These are phyloP conservation scores for Trichopria drosophilae DNA, from an alignment of 2,888 invertebrate genomes.

Conservation along the genomic window DNA sequence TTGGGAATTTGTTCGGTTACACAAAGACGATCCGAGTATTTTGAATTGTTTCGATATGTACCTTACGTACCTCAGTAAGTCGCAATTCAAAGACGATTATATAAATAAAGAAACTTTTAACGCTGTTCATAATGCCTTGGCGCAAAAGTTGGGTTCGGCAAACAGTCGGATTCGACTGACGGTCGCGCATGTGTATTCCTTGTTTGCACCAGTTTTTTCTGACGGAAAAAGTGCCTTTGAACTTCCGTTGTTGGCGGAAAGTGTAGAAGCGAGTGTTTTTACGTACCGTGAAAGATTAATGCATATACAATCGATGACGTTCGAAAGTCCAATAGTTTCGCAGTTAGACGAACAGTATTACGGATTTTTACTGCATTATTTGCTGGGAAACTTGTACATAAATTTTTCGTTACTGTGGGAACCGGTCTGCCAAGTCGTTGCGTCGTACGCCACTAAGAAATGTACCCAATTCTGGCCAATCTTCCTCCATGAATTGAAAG, in stretches of 20 bases:
- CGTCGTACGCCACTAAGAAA: conserved; percentile 67
- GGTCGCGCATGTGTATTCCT: conserved; percentile 73
- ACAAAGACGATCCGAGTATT: conserved; percentile 41
- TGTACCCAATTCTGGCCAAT: conserved; percentile 73
- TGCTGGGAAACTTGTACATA: conserved; percentile 80
- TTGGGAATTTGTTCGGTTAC: conserved; percentile 37
- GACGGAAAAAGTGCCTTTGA: conserved; percentile 40
- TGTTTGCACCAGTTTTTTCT: conserved; percentile 64
- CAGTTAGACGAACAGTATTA: conserved; percentile 64
- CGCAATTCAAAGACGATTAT: conserved; percentile 34
- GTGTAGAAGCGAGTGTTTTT: conserved; percentile 71
- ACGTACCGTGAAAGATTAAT: conserved; percentile 80
- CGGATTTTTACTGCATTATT: conserved; percentile 72
- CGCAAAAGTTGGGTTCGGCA: conserved; percentile 40
- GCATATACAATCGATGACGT: conserved; percentile 73
- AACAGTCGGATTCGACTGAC: conserved; percentile 65
- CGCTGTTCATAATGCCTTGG: conserved; percentile 38
- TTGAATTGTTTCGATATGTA: conserved; percentile 47
- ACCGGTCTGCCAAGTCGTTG: conserved; percentile 75
- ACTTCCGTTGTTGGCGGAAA: conserved; percentile 67
- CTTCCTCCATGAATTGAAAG: conserved; percentile 65
- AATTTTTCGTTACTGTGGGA: conserved; percentile 92
- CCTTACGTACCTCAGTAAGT: conserved; percentile 40
- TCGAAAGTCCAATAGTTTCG: conserved; percentile 54
- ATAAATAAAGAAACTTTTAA: conserved; percentile 45